Evolutionary conservation across 2,113 vertebrate species (phyloP).

Genomic region (Petaurus breviceps): DNA sequence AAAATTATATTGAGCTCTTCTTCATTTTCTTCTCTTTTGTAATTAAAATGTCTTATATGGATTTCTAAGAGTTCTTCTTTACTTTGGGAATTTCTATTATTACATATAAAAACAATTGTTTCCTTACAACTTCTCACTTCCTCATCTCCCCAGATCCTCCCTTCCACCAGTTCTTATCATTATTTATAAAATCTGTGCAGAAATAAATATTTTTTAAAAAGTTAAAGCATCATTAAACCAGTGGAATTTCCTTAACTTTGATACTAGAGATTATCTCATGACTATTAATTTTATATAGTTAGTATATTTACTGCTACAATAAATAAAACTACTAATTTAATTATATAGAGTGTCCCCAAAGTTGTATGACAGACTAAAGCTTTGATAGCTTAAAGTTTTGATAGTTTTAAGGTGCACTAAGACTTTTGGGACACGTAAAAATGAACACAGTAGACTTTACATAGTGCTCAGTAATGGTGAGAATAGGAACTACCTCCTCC

Average conservation of each 20-base stretch:
- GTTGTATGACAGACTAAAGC: not conserved
- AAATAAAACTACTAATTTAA: not conserved
- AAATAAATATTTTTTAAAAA: not conserved
- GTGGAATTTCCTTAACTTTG: not conserved
- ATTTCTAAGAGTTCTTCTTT: not conserved
- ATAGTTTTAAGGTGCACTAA: not conserved
- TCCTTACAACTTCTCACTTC: not conserved
- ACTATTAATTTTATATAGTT: not conserved
- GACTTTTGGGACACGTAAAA: not conserved
- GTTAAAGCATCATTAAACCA: not conserved
- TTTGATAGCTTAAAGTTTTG: not conserved
- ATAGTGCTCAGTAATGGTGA: not conserved
- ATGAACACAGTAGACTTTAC: not conserved
- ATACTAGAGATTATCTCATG: not conserved
- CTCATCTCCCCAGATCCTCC: not conserved
- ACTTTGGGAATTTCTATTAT: not conserved
- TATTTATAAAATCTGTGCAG: not conserved
- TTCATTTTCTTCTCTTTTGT: not conserved
- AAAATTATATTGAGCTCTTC: not conserved
- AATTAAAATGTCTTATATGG: not conserved
- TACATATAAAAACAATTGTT: not conserved
- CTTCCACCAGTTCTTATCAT: not conserved
- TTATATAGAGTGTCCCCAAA: not conserved
- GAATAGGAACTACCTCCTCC: no score
- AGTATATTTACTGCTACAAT: not conserved